Conservation (phyloP, 2,113 vertebrate genomes). For the Phaethornis superciliosus region DNA sequence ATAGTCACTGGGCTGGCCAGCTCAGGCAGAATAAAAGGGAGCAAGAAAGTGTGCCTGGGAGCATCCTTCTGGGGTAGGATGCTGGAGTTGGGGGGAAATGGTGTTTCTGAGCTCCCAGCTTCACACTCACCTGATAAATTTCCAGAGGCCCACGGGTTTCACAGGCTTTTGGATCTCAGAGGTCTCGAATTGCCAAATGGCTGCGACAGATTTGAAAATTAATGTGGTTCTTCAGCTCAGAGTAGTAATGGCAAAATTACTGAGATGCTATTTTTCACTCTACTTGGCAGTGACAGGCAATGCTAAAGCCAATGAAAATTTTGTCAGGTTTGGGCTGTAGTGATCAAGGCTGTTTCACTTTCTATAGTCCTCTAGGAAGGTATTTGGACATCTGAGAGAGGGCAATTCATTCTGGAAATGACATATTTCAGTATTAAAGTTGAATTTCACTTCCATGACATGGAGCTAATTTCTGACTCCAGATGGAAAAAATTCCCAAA, state of each 20-base stretch:
- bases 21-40: background rate
- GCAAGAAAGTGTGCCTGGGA: background rate
- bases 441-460: conserved; percentile 48
- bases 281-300: background rate
- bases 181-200: background rate
- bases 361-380: background rate
- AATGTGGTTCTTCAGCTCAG: background rate
- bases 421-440: conserved; percentile 37
- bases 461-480: conserved; percentile 30
- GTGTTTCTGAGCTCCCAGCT: background rate
- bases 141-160: fast-evolving
- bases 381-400: conserved; percentile 15
- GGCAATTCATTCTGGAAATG: conserved; percentile 20
- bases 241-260: background rate
- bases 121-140: background rate
- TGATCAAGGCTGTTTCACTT: background rate
- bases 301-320: conserved; percentile 25
- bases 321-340: background rate
- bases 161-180: background rate
- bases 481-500: conserved; percentile 50
- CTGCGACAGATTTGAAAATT: background rate
- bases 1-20: background rate
- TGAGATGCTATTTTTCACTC: background rate
- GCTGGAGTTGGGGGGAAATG: background rate
- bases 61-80: background rate